phyloP scores from a whole-genome alignment of 2,797 vertebrate species.

The Numenius phaeopus region DNA sequence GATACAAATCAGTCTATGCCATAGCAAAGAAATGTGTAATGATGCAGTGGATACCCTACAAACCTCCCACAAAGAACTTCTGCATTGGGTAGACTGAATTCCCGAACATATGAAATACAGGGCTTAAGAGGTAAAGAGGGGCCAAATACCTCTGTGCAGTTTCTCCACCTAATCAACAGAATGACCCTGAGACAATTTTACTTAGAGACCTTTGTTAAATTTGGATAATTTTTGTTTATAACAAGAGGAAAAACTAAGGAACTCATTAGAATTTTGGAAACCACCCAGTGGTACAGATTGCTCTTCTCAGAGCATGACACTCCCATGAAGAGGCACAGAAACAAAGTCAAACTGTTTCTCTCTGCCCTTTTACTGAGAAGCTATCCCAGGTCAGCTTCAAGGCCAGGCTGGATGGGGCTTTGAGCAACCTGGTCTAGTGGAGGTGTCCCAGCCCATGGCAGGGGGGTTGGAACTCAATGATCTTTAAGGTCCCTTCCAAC shows the following conservation, averaged over 20 bases:
- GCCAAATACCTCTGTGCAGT: background rate
- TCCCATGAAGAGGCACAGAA: background rate
- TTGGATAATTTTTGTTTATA: background rate
- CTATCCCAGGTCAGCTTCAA: background rate
- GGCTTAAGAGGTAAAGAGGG: background rate
- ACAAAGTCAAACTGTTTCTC: background rate
- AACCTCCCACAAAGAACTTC: constrained; percentile 20
- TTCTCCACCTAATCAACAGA: background rate
- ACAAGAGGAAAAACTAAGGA: background rate
- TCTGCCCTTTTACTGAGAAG: background rate
- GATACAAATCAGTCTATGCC: constrained; percentile 5
- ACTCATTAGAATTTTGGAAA: background rate
- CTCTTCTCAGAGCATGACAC: background rate
- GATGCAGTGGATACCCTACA: background rate
- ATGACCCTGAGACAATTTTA: background rate
- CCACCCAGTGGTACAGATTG: background rate
- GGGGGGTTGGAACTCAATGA: too few species aligned
- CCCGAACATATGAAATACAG: background rate
- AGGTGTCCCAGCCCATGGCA: too few species aligned
- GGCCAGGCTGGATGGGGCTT: too few species aligned
- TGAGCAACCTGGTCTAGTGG: too few species aligned
- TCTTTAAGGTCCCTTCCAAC: too few species aligned
- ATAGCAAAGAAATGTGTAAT: constrained; percentile 6
- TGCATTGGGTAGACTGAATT: background rate
- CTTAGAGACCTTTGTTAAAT: background rate